These are phyloP conservation scores for Cladopsammia gracilis DNA, from an alignment of 64 coral and sea anemone genomes.

Conservation along the genomic window DNA sequence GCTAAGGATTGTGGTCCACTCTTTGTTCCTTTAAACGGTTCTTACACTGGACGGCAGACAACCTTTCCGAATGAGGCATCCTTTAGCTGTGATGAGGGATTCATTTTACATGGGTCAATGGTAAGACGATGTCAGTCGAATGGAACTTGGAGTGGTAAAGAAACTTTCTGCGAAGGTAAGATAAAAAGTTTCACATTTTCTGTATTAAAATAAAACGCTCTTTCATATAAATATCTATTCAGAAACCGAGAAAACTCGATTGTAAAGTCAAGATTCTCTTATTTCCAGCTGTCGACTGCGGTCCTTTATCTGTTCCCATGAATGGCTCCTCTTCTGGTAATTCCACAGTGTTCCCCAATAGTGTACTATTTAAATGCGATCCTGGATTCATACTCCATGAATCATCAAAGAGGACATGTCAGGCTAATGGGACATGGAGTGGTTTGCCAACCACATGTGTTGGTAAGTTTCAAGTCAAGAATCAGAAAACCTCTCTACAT, in stretches of 20 bases:
- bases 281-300: constrained; percentile 71
- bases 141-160: constrained; percentile 34
- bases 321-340: constrained; percentile 44
- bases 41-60: constrained; percentile 28
- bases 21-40: constrained; percentile 38
- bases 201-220: neutral
- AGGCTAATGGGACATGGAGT: constrained; percentile 46
- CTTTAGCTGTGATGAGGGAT: constrained; percentile 32
- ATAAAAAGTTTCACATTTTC: neutral
- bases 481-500: no score
- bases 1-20: constrained; percentile 68
- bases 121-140: constrained; percentile 18
- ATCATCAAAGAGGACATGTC: neutral
- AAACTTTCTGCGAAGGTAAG: neutral
- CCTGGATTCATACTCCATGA: constrained; percentile 11
- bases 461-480: constrained; percentile 9
- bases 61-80: constrained; percentile 33
- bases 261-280: no score
- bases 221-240: no score
- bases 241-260: no score
- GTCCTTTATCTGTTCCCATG: constrained; percentile 13
- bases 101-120: constrained; percentile 37
- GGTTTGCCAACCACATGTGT: constrained; percentile 13
- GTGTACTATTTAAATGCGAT: constrained; percentile 22
- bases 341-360: constrained; percentile 40